Conservation (phyloP, 1,140 invertebrate genomes). For the Onthophagus taurus region DNA sequence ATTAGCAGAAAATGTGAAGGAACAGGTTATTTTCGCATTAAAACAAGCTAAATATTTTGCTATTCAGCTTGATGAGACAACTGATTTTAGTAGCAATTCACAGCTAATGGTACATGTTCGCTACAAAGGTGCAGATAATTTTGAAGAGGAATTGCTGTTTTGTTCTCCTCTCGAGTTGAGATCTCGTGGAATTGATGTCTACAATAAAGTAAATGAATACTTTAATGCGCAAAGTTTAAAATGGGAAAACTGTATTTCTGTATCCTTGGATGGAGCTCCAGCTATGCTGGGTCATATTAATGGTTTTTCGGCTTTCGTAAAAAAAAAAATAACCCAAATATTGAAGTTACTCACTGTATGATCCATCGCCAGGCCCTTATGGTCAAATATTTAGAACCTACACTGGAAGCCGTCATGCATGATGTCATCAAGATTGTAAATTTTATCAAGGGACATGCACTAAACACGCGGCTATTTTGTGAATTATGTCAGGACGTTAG, state of each 20-base stretch:
- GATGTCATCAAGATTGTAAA: slow-evolving; percentile 21
- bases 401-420: slow-evolving; percentile 22
- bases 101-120: slow-evolving; percentile 20
- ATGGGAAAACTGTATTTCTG: slow-evolving; percentile 14
- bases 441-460: slow-evolving; percentile 21
- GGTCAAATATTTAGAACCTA: slow-evolving; percentile 21
- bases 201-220: slow-evolving; percentile 16
- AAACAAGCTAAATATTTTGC: slow-evolving; percentile 13
- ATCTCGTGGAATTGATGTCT: slow-evolving; percentile 18
- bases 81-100: slow-evolving; percentile 18
- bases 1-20: no score
- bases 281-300: slow-evolving; percentile 16
- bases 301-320: slow-evolving; percentile 18
- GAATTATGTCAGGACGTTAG: slow-evolving; percentile 22
- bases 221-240: slow-evolving; percentile 17
- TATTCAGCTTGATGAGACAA: slow-evolving; percentile 15
- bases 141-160: slow-evolving; percentile 18
- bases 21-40: slow-evolving; percentile 1
- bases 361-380: slow-evolving; percentile 21
- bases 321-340: slow-evolving; percentile 18
- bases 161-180: slow-evolving; percentile 17
- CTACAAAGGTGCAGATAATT: slow-evolving; percentile 20
- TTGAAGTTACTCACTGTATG: slow-evolving; percentile 24
- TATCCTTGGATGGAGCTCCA: slow-evolving; percentile 14
- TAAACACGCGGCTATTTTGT: slow-evolving; percentile 26